Conservation (phyloP, 2,888 invertebrate genomes). For the Melanchra persicariae region DNA sequence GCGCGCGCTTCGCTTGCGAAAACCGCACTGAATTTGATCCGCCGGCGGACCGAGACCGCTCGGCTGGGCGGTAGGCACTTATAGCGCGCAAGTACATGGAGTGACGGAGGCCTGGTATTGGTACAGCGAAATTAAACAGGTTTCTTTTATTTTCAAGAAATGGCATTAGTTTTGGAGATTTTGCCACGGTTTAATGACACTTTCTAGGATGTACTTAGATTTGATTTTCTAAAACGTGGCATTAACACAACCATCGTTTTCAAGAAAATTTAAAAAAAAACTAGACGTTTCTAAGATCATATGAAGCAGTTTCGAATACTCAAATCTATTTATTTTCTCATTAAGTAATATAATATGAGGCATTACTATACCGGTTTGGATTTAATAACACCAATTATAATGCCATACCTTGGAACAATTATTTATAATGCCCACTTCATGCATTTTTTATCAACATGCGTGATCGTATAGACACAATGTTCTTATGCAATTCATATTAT, state of each 20-base stretch:
- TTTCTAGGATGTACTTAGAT: neutral
- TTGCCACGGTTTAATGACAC: slow-evolving; percentile 28
- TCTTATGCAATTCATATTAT: slow-evolving; percentile 57
- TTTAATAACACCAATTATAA: slow-evolving; percentile 41
- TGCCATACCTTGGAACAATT: slow-evolving; percentile 24
- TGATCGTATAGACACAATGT: slow-evolving; percentile 21
- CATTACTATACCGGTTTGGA: slow-evolving; percentile 17
- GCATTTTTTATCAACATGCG: slow-evolving; percentile 31
- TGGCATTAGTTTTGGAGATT: slow-evolving; percentile 1
- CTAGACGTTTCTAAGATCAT: neutral
- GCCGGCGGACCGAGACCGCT: no score
- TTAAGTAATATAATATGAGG: neutral
- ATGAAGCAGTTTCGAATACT: neutral
- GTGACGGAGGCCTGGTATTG: no score
- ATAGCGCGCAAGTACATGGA: no score
- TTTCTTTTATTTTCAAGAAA: slow-evolving; percentile 11
- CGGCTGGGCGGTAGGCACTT: no score
- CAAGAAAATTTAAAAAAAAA: neutral
- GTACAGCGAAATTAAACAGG: slow-evolving; percentile 17
- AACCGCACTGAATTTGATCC: no score
- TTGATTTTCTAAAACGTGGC: neutral
- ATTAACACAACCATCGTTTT: neutral
- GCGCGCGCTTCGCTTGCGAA: no score
- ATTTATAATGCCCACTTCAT: slow-evolving; percentile 23
- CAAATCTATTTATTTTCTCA: no score